Conservation (phyloP, 2,888 invertebrate genomes). For the Harpagoxenus sublaevis region DNA sequence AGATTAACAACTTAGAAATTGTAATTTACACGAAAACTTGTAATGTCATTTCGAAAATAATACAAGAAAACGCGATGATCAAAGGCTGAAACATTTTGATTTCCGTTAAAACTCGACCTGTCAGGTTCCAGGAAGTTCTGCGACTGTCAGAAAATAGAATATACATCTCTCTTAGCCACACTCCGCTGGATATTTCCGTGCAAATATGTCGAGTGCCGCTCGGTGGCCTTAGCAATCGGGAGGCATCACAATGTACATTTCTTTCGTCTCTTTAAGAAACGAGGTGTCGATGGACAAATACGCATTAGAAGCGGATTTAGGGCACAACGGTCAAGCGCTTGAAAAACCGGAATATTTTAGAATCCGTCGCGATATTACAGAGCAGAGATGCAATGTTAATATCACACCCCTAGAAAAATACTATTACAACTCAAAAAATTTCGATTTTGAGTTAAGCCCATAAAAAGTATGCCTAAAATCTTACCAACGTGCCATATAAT, state of each 20-base stretch:
- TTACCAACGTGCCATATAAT: no score
- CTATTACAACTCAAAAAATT: no score
- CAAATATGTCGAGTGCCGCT: slow-evolving; percentile 28
- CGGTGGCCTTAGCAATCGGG: slow-evolving; percentile 6
- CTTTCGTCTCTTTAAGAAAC: not conserved
- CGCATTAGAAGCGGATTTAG: not conserved
- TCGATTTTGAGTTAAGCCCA: no score
- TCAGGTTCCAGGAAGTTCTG: slow-evolving; percentile 25
- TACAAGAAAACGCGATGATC: not conserved
- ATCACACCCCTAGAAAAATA: no score
- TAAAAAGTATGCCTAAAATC: no score
- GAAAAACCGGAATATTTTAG: not conserved
- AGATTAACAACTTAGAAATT: not conserved
- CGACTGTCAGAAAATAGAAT: slow-evolving; percentile 39
- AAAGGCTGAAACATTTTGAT: slow-evolving; percentile 18
- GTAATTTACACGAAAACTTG: not conserved
- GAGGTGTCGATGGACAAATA: not conserved
- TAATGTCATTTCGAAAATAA: not conserved
- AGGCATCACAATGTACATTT: not conserved
- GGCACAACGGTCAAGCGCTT: not conserved
- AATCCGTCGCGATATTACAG: not conserved
- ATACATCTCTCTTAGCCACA: slow-evolving; percentile 19
- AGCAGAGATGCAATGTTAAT: not conserved
- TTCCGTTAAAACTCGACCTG: slow-evolving; percentile 29
- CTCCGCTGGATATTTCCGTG: slow-evolving; percentile 38